Percentiles rank a stretch among this genome's conserved stretches.
Conservation (phyloP, 2,113 vertebrate species). For the Ceratotherium simum region DNA sequence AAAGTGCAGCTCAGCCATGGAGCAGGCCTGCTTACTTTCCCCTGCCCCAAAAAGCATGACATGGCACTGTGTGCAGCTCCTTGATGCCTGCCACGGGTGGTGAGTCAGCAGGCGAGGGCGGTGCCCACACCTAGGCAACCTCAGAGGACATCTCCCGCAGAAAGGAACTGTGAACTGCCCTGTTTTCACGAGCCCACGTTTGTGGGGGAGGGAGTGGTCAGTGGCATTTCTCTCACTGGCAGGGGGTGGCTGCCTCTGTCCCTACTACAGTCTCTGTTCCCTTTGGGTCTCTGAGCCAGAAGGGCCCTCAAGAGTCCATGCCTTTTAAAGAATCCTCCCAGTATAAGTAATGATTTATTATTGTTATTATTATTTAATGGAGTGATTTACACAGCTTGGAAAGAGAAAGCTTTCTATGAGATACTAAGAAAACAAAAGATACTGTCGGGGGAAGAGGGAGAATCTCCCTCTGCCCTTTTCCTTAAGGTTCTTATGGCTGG, state of each 20-base stretch:
- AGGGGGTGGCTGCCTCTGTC: not conserved
- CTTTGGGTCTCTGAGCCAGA: not conserved
- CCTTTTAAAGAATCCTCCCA: not conserved
- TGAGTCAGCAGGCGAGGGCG: not conserved
- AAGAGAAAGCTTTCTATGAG: not conserved
- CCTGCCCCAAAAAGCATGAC: not conserved
- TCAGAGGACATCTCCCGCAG: not conserved
- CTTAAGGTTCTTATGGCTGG: too few relatives aligned
- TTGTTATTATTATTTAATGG: not conserved
- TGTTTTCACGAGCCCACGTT: not conserved
- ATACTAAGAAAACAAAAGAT: not conserved
- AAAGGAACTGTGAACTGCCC: not conserved
- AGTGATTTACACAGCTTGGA: not conserved
- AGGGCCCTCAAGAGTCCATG: not conserved
- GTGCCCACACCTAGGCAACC: constrained; percentile 16
- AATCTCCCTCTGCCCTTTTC: too few relatives aligned
- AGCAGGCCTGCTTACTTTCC: not conserved
- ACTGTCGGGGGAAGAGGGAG: too few relatives aligned
- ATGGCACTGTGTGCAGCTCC: rapidly evolving
- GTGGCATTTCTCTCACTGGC: not conserved
- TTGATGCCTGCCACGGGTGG: not conserved
- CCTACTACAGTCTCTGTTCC: not conserved
- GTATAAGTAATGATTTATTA: not conserved
- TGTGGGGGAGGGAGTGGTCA: not conserved
- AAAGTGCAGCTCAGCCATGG: not conserved